Evolutionary conservation across 2,797 vertebrate genomes (phyloP).

Genomic region (Hylomyscus alleni): DNA sequence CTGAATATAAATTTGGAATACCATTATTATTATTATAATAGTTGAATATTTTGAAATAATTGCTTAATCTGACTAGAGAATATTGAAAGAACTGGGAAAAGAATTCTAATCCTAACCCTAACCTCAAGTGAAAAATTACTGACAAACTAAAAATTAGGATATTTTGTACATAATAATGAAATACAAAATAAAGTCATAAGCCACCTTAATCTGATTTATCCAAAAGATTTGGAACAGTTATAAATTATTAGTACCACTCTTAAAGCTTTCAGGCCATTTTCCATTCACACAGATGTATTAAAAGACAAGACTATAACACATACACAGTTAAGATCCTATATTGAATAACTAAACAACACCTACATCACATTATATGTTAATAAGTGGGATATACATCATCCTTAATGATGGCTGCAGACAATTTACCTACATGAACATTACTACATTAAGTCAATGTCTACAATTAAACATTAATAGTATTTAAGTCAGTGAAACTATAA

Average conservation of each 20-base stretch:
- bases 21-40: not conserved
- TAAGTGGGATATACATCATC: not conserved
- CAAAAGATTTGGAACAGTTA: not conserved
- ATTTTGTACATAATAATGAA: not conserved
- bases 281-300: not conserved
- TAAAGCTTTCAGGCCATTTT: not conserved
- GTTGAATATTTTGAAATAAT: not conserved
- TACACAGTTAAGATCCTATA: not conserved
- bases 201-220: not conserved
- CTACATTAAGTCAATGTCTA: not conserved
- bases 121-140: not conserved
- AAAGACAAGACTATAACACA: not conserved
- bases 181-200: not conserved
- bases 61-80: not conserved
- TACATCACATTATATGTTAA: slow-evolving; percentile 31
- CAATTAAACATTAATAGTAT: slow-evolving; percentile 19
- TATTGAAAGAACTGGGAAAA: not conserved
- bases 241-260: not conserved
- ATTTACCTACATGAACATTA: slow-evolving; percentile 12
- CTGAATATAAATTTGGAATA: not conserved
- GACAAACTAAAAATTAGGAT: not conserved
- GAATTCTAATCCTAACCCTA: not conserved
- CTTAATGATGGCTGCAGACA: not conserved
- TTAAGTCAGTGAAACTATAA: slow-evolving; percentile 24
- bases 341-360: slow-evolving; percentile 23